phyloP scores from a whole-genome alignment of 2,113 vertebrate genomes.

The Solea senegalensis region DNA sequence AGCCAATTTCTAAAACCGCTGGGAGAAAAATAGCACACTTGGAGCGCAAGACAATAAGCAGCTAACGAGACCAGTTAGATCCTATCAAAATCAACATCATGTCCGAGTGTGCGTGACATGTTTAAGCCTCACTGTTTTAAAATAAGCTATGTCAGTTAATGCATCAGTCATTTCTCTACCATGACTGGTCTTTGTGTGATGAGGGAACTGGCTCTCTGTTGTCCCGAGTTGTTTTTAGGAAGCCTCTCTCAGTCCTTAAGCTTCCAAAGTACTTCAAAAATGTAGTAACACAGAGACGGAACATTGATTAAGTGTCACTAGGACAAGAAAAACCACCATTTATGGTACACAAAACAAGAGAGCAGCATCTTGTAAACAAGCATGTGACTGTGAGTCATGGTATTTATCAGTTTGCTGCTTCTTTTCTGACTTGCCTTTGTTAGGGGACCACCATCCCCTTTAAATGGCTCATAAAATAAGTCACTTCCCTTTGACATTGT shows the following conservation, averaged over 20 bases:
- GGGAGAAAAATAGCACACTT: slow-evolving; percentile 29
- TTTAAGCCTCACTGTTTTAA: slow-evolving; percentile 26
- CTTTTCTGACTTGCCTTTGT: slow-evolving; percentile 59
- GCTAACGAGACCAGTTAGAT: slow-evolving; percentile 17
- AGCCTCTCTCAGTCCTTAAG: slow-evolving; percentile 23
- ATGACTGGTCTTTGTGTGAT: slow-evolving; percentile 36
- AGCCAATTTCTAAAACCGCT: slow-evolving; percentile 52
- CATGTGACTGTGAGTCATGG: slow-evolving; percentile 66
- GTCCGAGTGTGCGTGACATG: slow-evolving; percentile 12
- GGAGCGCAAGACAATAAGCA: slow-evolving; percentile 11
- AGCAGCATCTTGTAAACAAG: slow-evolving; percentile 74
- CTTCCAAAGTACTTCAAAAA: slow-evolving; percentile 50
- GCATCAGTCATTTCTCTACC: slow-evolving; percentile 33
- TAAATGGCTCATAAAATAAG: slow-evolving; percentile 82
- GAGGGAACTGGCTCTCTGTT: slow-evolving; percentile 28
- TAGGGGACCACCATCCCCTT: slow-evolving; percentile 64
- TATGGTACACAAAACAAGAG: slow-evolving; percentile 67
- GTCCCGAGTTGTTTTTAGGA: slow-evolving; percentile 39
- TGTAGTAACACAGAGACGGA: slow-evolving; percentile 34
- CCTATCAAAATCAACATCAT: slow-evolving; percentile 22
- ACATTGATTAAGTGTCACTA: slow-evolving; percentile 51
- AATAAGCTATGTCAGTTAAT: slow-evolving; percentile 19
- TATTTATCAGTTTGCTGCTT: slow-evolving; percentile 56
- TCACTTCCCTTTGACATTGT: slow-evolving; percentile 80
- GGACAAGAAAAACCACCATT: slow-evolving; percentile 57